Evolutionary conservation across 2,113 vertebrate genomes (phyloP).

Genomic region (Apteryx owenii): DNA sequence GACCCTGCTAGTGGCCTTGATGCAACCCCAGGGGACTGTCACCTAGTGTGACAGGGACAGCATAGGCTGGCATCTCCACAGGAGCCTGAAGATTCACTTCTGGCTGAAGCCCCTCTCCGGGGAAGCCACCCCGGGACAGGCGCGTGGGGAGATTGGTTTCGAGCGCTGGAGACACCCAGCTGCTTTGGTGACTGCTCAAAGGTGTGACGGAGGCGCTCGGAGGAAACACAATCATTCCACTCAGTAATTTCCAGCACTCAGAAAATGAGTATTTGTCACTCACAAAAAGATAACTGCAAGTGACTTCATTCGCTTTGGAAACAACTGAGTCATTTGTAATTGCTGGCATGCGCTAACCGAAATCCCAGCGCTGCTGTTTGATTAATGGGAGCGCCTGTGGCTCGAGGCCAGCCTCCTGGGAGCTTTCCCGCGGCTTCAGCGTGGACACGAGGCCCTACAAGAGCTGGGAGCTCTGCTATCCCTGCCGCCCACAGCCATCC

Average conservation of each 20-base stretch:
- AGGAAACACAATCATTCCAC: neutral
- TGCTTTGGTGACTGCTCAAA: neutral
- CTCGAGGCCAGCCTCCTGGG: neutral
- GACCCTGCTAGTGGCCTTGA: no score
- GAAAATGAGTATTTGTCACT: neutral
- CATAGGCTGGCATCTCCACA: no score
- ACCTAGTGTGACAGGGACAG: no score
- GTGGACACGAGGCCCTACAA: accelerated
- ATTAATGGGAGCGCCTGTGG: neutral
- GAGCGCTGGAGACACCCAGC: neutral
- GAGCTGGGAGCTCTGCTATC: no score
- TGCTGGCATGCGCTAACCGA: accelerated
- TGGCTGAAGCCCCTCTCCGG: no score
- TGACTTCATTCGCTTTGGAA: neutral
- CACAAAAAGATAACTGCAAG: neutral
- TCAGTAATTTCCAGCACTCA: neutral
- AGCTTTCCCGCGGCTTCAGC: neutral
- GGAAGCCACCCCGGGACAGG: no score
- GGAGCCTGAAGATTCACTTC: no score
- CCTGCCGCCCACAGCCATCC: accelerated
- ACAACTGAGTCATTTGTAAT: neutral
- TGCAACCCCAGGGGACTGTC: no score
- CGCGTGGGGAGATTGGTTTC: neutral
- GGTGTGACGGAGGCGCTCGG: neutral
- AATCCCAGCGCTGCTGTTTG: neutral